Evolutionary conservation across 2,888 invertebrate species (phyloP).

Genomic region (Glaucopsyche alexis): DNA sequence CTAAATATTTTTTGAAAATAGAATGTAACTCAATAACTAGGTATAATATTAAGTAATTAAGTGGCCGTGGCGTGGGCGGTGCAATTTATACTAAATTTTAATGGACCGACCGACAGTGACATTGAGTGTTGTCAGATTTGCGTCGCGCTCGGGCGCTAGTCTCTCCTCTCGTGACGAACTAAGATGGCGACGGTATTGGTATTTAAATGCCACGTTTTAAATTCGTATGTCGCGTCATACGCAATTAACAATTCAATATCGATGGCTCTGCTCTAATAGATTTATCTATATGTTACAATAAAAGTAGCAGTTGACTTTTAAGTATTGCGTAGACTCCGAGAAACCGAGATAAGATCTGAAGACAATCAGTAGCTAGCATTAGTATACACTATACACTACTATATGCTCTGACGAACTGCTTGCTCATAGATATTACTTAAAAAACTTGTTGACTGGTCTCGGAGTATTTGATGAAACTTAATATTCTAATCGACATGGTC

Average conservation of each 20-base stretch:
- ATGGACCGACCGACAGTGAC: conserved; percentile 68
- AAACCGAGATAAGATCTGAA: neutral
- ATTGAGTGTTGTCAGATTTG: conserved; percentile 79
- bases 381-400: neutral
- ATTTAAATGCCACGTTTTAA: conserved; percentile 80
- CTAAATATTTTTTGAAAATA: neutral
- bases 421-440: too few species aligned
- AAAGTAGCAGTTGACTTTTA: conserved; percentile 56
- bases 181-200: conserved; percentile 75
- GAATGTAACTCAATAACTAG: neutral
- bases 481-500: conserved; percentile 8
- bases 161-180: conserved; percentile 70
- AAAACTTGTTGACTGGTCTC: neutral
- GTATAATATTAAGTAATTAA: conserved; percentile 6
- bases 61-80: neutral
- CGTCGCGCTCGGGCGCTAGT: conserved; percentile 77
- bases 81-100: conserved; percentile 33
- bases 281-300: conserved; percentile 57
- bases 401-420: neutral
- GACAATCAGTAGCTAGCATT: neutral
- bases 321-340: conserved; percentile 1
- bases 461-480: neutral
- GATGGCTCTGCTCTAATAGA: conserved; percentile 74
- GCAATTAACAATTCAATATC: conserved; percentile 74
- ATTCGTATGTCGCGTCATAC: conserved; percentile 63